These are phyloP conservation scores for Scomber scombrus DNA, from an alignment of 2,113 vertebrate genomes.

Conservation along the genomic window DNA sequence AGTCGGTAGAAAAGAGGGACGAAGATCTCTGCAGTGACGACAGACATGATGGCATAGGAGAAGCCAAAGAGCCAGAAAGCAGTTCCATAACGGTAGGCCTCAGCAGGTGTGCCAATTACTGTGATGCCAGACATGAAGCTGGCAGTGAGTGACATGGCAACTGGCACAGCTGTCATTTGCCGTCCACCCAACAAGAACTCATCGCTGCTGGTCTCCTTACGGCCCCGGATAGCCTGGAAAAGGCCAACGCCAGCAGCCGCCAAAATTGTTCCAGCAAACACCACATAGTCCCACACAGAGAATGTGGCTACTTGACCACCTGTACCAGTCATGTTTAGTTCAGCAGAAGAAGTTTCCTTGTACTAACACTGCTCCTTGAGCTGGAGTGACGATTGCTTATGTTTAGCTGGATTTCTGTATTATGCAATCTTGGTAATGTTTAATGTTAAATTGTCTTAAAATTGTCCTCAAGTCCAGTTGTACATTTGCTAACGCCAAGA, in stretches of 20 bases:
- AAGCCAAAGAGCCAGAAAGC: constrained; percentile 85
- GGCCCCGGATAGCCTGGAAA: constrained; percentile 82
- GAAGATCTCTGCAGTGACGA: constrained; percentile 84
- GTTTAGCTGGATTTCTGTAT: constrained; percentile 14
- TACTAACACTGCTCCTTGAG: background rate
- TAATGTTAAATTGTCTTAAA: constrained; percentile 13
- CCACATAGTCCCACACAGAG: constrained; percentile 88
- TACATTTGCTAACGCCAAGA: background rate
- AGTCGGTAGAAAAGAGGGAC: constrained; percentile 87
- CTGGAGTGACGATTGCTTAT: background rate
- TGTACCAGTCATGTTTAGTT: constrained; percentile 73
- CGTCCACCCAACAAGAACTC: constrained; percentile 86
- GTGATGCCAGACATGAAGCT: constrained; percentile 90
- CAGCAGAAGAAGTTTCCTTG: background rate
- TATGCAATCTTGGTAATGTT: constrained; percentile 13
- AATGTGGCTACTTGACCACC: constrained; percentile 81
- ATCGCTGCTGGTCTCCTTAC: constrained; percentile 76
- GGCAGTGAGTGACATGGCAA: constrained; percentile 88
- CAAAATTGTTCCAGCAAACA: constrained; percentile 81
- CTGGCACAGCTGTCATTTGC: constrained; percentile 86
- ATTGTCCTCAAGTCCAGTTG: background rate
- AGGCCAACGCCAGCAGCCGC: constrained; percentile 80
- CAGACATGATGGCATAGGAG: constrained; percentile 84
- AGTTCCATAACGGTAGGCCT: constrained; percentile 82
- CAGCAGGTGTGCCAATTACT: constrained; percentile 86